These are phyloP conservation scores for Zaprionus camerounensis DNA, from an alignment of 1,140 invertebrate genomes.

Conservation along the genomic window DNA sequence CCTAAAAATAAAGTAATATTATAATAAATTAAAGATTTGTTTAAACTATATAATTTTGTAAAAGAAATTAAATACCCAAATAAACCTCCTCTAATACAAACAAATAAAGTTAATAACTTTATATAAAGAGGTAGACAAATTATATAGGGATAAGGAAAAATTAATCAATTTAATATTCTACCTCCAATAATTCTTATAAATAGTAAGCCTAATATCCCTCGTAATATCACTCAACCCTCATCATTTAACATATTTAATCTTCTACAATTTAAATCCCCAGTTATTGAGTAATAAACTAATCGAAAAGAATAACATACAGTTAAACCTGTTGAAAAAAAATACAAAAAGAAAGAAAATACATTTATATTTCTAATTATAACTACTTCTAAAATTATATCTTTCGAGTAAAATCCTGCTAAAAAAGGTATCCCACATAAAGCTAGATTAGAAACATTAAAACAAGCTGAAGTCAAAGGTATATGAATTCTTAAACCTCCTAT, in stretches of 20 bases:
- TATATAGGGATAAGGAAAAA: slow-evolving; percentile 84
- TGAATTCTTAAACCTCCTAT: no score
- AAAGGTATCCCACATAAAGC: no score
- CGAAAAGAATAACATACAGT: slow-evolving; percentile 86
- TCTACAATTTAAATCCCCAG: slow-evolving; percentile 84
- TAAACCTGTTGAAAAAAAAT: slow-evolving; percentile 86
- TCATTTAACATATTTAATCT: slow-evolving; percentile 84
- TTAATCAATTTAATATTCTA: slow-evolving; percentile 84
- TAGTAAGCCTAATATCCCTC: slow-evolving; percentile 85
- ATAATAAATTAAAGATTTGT: slow-evolving; percentile 84
- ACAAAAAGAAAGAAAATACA: slow-evolving; percentile 85
- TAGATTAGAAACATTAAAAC: no score
- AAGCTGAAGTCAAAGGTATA: no score
- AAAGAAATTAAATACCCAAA: slow-evolving; percentile 83
- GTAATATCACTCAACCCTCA: slow-evolving; percentile 84
- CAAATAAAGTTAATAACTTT: slow-evolving; percentile 84
- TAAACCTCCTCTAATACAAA: slow-evolving; percentile 80
- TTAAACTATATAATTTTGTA: slow-evolving; percentile 76
- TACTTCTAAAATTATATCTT: no score
- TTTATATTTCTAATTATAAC: no score
- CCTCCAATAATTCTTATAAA: slow-evolving; percentile 85
- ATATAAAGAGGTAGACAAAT: slow-evolving; percentile 85
- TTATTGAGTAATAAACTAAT: slow-evolving; percentile 85
- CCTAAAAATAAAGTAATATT: slow-evolving; percentile 75
- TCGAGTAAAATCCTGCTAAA: no score